Evolutionary conservation across 30 jellyfish, hydroid and myxozoan species (phyloP).

Genomic region (Aurelia sp.): DNA sequence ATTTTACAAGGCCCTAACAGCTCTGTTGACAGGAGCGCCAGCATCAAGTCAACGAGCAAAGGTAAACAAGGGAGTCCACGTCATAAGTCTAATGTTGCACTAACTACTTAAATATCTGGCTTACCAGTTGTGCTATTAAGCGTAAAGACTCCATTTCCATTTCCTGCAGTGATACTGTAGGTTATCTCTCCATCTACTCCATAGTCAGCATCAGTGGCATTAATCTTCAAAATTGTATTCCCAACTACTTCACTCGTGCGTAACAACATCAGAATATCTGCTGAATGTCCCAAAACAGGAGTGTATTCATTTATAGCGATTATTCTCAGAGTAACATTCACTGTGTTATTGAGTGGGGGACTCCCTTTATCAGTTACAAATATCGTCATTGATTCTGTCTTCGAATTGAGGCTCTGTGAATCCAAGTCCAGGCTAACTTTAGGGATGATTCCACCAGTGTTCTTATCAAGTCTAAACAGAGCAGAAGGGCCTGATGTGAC

Average conservation of each 20-base stretch:
- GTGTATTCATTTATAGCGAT: slow-evolving; percentile 64
- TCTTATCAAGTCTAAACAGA: slow-evolving; percentile 46
- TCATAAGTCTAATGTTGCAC: too few relatives aligned
- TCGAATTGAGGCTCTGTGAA: slow-evolving; percentile 52
- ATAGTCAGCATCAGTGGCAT: slow-evolving; percentile 93
- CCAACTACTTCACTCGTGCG: slow-evolving; percentile 42
- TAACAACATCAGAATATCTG: slow-evolving; percentile 32
- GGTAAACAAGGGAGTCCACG: too few relatives aligned
- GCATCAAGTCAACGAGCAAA: too few relatives aligned
- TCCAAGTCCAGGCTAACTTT: slow-evolving; percentile 54
- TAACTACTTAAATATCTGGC: neutral
- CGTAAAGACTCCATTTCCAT: slow-evolving; percentile 60
- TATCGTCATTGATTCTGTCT: slow-evolving; percentile 37
- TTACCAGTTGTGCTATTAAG: slow-evolving; percentile 69
- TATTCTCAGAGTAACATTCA: slow-evolving; percentile 63
- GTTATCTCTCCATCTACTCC: slow-evolving; percentile 83
- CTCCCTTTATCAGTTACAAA: slow-evolving; percentile 82
- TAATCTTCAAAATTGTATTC: slow-evolving; percentile 37
- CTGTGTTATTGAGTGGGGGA: slow-evolving; percentile 69
- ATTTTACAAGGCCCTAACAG: too few relatives aligned
- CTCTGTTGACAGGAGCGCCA: too few relatives aligned
- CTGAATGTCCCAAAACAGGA: slow-evolving; percentile 78
- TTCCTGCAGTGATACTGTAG: slow-evolving; percentile 66
- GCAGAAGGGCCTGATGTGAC: slow-evolving; percentile 32
- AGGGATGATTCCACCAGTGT: slow-evolving; percentile 58